A percentile compares a stretch with the other conserved stretches of the same genome.
phyloP scores from a whole-genome alignment of 2,888 invertebrate species.

The Rhagophthalmus giganteus region DNA sequence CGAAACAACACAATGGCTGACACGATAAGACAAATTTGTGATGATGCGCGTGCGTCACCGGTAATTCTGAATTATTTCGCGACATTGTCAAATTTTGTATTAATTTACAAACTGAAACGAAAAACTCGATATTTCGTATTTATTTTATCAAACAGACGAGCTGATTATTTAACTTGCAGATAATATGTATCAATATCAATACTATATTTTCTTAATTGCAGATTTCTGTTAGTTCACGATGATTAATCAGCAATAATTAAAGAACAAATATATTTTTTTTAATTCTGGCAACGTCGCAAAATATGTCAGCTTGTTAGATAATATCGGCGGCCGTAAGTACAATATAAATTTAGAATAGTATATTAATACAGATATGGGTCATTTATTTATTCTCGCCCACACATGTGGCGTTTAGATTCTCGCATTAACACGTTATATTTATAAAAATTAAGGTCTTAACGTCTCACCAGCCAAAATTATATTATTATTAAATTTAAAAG shows the following conservation, averaged over 20 bases:
- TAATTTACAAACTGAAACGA: neutral
- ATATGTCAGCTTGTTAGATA: neutral
- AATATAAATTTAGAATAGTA: neutral
- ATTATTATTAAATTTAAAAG: too few species aligned
- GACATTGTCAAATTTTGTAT: slow-evolving; percentile 1
- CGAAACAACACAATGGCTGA: slow-evolving; percentile 21
- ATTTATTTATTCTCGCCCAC: neutral
- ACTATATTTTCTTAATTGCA: too few species aligned
- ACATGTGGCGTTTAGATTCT: neutral
- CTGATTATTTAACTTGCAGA: too few species aligned
- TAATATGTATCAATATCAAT: too few species aligned
- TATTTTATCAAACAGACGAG: too few species aligned
- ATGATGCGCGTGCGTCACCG: slow-evolving; percentile 6
- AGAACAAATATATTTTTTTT: neutral
- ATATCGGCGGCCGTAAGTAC: neutral
- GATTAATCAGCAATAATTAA: neutral
- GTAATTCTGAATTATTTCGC: neutral
- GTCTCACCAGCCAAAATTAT: too few species aligned
- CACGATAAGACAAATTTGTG: neutral
- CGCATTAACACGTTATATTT: too few species aligned
- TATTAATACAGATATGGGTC: neutral
- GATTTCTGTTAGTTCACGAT: neutral
- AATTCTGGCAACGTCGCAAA: neutral
- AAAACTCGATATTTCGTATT: too few species aligned
- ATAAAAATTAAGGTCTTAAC: too few species aligned